Evolutionary conservation across 2,888 invertebrate genomes (phyloP).

Genomic region (Rotaria macrura): DNA sequence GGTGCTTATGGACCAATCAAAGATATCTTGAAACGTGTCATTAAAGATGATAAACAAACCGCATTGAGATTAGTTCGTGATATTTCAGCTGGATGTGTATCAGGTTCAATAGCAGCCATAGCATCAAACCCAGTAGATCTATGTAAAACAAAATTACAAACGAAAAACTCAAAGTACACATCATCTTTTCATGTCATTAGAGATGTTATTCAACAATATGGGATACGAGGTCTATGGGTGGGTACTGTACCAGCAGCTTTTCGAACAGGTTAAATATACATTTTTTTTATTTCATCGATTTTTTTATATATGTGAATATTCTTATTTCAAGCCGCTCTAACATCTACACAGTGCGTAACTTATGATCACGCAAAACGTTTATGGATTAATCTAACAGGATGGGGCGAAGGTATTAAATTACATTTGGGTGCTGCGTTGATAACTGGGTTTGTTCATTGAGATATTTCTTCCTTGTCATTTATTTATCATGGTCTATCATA

Average conservation of each 20-base stretch:
- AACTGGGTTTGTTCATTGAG: neutral
- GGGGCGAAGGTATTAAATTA: neutral
- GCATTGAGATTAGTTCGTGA: neutral
- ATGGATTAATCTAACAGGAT: neutral
- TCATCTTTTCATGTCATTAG: neutral
- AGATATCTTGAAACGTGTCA: neutral
- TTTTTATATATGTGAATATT: neutral
- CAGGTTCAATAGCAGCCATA: neutral
- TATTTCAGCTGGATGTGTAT: neutral
- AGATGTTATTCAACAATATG: neutral
- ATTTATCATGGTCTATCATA: no score
- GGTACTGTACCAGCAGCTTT: neutral
- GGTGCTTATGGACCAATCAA: slow-evolving; percentile 17
- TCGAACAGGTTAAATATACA: neutral
- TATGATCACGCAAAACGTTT: slow-evolving; percentile 15
- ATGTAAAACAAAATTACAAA: slow-evolving; percentile 18
- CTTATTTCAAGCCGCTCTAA: neutral
- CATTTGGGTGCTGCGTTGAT: slow-evolving; percentile 8
- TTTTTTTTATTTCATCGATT: neutral
- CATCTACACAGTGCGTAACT: neutral
- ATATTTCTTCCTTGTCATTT: neutral
- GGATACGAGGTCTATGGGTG: neutral
- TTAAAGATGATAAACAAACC: neutral
- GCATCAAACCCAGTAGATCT: neutral
- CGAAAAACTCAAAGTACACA: neutral